phyloP scores from a whole-genome alignment of 2,888 invertebrate genomes.

The Calliopum simillimum region DNA sequence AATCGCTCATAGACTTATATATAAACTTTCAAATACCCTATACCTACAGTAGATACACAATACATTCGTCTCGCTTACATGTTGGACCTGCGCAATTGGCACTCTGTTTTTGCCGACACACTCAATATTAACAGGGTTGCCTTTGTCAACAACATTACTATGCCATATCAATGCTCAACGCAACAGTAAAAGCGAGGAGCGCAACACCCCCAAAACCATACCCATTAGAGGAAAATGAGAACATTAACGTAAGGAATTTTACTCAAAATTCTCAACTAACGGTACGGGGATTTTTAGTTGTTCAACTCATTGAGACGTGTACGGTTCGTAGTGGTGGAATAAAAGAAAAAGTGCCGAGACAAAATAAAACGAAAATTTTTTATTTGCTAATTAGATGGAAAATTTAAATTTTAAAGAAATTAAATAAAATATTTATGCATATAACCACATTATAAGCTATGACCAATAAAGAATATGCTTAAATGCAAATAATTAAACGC shows the following conservation, averaged over 20 bases:
- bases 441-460: neutral
- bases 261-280: constrained; percentile 16
- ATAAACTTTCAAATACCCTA: too few species aligned
- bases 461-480: neutral
- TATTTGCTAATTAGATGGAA: constrained; percentile 19
- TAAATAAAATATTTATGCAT: neutral
- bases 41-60: neutral
- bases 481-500: too few species aligned
- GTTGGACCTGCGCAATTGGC: neutral
- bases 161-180: too few species aligned
- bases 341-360: neutral
- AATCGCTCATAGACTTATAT: too few species aligned
- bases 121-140: constrained; percentile 11
- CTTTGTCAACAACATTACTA: neutral
- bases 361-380: neutral
- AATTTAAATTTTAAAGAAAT: neutral
- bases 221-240: neutral
- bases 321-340: constrained; percentile 36
- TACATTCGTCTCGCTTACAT: constrained; percentile 3
- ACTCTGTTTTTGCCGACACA: neutral
- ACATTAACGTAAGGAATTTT: neutral
- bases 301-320: constrained; percentile 45
- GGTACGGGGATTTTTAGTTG: constrained; percentile 38
- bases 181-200: too few species aligned
- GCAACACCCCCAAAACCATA: neutral